Percentiles rank a stretch among this genome's conserved stretches.
Conservation (phyloP, 2,888 invertebrate species). For the Odontothrips loti region DNA sequence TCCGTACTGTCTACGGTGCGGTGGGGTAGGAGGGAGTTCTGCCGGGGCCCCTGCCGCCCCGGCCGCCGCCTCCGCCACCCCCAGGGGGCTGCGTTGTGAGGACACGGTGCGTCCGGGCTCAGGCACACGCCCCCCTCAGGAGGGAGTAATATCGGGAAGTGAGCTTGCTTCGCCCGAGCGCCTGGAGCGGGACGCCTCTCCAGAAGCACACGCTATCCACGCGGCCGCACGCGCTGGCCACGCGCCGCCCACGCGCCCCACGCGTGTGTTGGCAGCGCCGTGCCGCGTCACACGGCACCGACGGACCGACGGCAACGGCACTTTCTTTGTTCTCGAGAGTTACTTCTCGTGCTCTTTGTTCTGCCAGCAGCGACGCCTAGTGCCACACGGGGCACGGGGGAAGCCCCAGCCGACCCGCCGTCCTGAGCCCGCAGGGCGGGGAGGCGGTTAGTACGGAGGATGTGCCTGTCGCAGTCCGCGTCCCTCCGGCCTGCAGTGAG, state of each 20-base stretch:
- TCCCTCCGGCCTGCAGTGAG: no score
- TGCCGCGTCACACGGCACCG: background rate
- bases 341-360: background rate
- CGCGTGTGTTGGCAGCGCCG: background rate
- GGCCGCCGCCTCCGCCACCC: background rate
- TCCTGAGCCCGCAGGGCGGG: no score
- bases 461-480: no score
- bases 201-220: no score
- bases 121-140: background rate
- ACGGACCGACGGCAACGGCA: background rate
- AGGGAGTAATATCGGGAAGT: constrained; percentile 10
- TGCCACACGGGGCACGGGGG: no score
- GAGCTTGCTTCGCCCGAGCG: background rate
- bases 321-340: constrained; percentile 12
- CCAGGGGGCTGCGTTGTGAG: background rate
- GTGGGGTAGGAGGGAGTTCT: background rate
- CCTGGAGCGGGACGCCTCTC: background rate
- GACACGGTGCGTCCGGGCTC: background rate
- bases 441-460: no score
- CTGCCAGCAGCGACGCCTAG: background rate
- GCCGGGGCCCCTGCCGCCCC: no score
- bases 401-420: no score
- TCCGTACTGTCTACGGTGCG: background rate
- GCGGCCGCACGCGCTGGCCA: no score
- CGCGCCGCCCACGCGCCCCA: no score